Percentiles rank a stretch among this genome's conserved stretches.
phyloP scores from a whole-genome alignment of 2,797 vertebrate genomes.

The Sebastes cheni region DNA sequence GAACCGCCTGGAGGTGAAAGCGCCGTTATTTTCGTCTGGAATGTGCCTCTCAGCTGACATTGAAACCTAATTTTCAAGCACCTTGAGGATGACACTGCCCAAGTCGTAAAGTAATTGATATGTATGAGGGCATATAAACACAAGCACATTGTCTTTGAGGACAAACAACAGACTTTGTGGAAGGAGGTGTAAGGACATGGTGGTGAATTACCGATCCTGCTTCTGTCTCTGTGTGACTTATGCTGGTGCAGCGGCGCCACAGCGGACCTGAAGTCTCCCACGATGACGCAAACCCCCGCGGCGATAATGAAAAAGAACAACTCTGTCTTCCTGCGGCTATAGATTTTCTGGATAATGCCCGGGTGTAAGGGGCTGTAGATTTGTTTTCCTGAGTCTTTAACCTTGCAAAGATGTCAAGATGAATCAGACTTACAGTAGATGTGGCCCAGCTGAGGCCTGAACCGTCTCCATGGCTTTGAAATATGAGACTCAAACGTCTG shows the following conservation, averaged over 20 bases:
- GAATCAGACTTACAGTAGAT: conserved; percentile 51
- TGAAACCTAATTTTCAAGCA: conserved; percentile 79
- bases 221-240: conserved; percentile 53
- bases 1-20: conserved; percentile 63
- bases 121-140: conserved; percentile 73
- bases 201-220: conserved; percentile 49
- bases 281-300: conserved; percentile 53
- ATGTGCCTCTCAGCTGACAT: conserved; percentile 72
- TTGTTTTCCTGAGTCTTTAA: conserved; percentile 59
- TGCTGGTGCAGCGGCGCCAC: conserved; percentile 31
- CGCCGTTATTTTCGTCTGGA: conserved; percentile 61
- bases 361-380: conserved; percentile 22
- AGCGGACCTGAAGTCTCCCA: conserved; percentile 39
- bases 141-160: conserved; percentile 65
- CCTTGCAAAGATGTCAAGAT: conserved; percentile 56
- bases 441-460: conserved; percentile 39
- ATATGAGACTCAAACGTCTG: conserved; percentile 33
- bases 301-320: conserved; percentile 64
- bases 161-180: conserved; percentile 61
- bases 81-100: conserved; percentile 75
- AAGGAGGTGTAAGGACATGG: conserved; percentile 58
- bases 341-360: conserved; percentile 45
- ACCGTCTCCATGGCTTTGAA: conserved; percentile 34
- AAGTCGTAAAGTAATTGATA: conserved; percentile 77
- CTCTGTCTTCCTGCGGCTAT: conserved; percentile 38